Evolutionary conservation across 2,888 invertebrate genomes (phyloP).

Genomic region (Patella depressa): DNA sequence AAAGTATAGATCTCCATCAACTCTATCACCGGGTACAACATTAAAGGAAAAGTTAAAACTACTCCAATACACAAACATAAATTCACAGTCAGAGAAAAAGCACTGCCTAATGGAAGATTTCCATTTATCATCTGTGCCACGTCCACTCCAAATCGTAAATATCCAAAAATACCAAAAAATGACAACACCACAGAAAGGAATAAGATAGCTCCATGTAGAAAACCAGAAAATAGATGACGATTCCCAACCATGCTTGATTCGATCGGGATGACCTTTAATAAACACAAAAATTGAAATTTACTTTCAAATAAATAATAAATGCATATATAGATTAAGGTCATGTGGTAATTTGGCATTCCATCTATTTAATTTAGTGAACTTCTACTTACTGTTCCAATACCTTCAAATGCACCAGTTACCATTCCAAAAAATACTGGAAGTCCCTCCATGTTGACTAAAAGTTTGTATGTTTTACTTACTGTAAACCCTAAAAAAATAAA

Average conservation of each 20-base stretch:
- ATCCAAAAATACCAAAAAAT: conserved; percentile 64
- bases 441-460: conserved; percentile 43
- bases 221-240: conserved; percentile 60
- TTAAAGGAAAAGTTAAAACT: conserved; percentile 67
- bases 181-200: conserved; percentile 54
- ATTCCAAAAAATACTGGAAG: conserved; percentile 66
- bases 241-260: conserved; percentile 70
- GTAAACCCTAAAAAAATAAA: conserved; percentile 53
- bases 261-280: conserved; percentile 66
- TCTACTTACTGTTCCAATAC: conserved; percentile 66
- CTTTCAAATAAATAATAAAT: not conserved
- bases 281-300: not conserved
- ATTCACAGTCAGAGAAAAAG: conserved; percentile 55
- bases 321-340: not conserved
- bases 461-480: conserved; percentile 33
- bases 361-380: not conserved
- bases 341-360: not conserved
- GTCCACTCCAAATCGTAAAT: conserved; percentile 58
- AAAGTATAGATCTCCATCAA: conserved; percentile 61
- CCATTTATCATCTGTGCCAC: conserved; percentile 66
- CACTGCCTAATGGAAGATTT: conserved; percentile 51
- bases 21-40: conserved; percentile 66
- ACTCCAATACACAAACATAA: conserved; percentile 64
- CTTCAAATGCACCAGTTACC: conserved; percentile 66
- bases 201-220: conserved; percentile 59